Evolutionary conservation across 2,888 invertebrate species (phyloP).

Genomic region (Synergus itoensis): DNA sequence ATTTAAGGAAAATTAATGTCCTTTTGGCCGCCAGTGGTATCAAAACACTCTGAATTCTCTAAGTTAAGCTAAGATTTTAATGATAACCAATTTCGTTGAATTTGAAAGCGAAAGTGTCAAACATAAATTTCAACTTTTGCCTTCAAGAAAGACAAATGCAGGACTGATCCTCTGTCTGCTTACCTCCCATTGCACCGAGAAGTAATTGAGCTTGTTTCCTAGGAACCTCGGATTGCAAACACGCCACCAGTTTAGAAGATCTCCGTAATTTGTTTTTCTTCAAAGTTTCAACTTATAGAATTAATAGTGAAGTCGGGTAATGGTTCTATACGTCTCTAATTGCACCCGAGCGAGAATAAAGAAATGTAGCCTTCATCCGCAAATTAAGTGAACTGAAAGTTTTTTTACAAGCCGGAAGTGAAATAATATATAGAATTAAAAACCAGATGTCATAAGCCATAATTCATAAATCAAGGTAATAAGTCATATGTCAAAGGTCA

Average conservation of each 20-base stretch:
- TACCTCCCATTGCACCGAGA: conserved; percentile 15
- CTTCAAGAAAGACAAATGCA: conserved; percentile 9
- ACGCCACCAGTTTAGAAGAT: background rate
- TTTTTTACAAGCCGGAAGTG: background rate
- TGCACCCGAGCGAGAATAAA: background rate
- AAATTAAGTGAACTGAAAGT: background rate
- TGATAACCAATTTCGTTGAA: background rate
- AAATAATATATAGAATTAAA: background rate
- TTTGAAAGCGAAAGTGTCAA: conserved; percentile 1
- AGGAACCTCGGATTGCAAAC: conserved; percentile 11
- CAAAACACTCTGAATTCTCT: too few species aligned
- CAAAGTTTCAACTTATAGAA: conserved; percentile 26
- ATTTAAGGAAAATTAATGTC: too few species aligned
- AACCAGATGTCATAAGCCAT: too few species aligned
- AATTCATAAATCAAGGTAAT: too few species aligned
- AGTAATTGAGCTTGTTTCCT: conserved; percentile 38
- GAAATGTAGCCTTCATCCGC: background rate
- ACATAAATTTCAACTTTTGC: conserved; percentile 18
- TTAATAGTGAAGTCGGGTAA: conserved; percentile 21
- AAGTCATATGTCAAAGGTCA: too few species aligned
- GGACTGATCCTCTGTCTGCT: background rate
- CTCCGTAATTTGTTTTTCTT: conserved; percentile 31
- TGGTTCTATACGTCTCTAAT: conserved; percentile 3
- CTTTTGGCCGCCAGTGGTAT: too few species aligned
- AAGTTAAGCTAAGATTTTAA: too few species aligned